Base-by-base conservation (phyloP, 1,140 invertebrate genomes). In the Spodoptera litura region DNA sequence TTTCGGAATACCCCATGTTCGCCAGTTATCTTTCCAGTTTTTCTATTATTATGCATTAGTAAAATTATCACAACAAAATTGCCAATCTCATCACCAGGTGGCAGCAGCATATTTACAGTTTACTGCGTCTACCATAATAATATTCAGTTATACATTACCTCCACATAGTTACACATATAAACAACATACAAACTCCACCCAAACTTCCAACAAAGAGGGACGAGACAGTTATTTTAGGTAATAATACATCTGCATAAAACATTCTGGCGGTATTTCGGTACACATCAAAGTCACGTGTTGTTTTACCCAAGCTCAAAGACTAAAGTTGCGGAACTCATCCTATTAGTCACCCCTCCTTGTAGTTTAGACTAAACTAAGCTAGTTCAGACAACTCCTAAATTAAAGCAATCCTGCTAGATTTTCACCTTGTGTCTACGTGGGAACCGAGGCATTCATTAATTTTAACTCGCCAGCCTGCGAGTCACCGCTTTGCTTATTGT, bases 331-430 rank as follows among this genome's bases (percentile, higher is more conserved):
- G 51, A 77, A 77, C 61, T 66, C 66, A 58, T 62, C 52, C 53
- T 68, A 77, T 77, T 77, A 77, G 61, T 77, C 61, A 77, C 56
- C 74, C 12, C 31, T 61, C 58, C 31, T 62, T 75, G 31, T 77
- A 66, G 51, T 77, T 56, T 49, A 75, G 61, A 10, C 49, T 77
- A 72, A 56, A 55, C 72, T 56, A 66, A 66, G 52, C 51, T 38
- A 77, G 61, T 68, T 68, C 27, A 77, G 62, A 6, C 61, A 66
- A 66, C 61, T 68, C 52, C 62, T 56, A 66, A 66, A 66, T 66
- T 66, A 52, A 77, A 77, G 61, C 44, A 61, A 75, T 49, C 31
- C 58, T 31, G 49, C 49, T 51, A 59, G 31, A 62, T 62, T 52
- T 75, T 75, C 55, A 75, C 71, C 53, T 62, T 75, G 58, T 61